Conservation (phyloP, 2,113 vertebrate genomes). For the Ageneiosus marmoratus region DNA sequence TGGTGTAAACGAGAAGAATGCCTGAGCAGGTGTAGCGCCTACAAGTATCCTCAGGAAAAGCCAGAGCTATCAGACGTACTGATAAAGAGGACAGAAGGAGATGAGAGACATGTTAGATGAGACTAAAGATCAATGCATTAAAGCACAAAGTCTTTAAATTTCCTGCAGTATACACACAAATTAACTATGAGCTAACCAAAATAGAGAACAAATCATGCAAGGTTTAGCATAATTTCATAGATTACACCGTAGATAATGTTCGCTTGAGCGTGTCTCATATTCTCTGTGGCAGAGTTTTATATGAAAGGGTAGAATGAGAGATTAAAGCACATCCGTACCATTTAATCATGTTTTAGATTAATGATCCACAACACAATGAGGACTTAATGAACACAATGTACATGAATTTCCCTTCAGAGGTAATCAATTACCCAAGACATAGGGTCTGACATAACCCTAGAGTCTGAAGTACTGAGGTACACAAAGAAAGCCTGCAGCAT, state of each 20-base stretch:
- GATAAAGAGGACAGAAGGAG: not conserved
- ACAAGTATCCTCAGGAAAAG: not conserved
- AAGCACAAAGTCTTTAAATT: not conserved
- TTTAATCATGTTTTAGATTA: not conserved
- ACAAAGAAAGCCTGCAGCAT: not conserved
- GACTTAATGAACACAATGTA: not conserved
- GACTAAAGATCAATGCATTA: not conserved
- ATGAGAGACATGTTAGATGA: not conserved
- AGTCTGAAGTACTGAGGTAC: not conserved
- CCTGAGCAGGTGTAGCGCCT: conserved; percentile 32
- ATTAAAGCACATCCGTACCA: not conserved
- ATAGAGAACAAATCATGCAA: not conserved
- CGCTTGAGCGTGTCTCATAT: not conserved
- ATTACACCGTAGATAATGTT: not conserved
- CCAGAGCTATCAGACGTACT: conserved; percentile 2
- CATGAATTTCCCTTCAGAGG: not conserved
- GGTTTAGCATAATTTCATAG: not conserved
- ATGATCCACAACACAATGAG: not conserved
- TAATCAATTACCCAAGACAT: not conserved
- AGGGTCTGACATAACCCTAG: not conserved
- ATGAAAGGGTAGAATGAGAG: not conserved
- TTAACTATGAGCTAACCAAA: not conserved
- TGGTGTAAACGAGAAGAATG: not conserved
- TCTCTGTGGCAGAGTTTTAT: not conserved
- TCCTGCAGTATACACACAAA: not conserved